A percentile compares a stretch with the other conserved stretches of the same genome.
These are phyloP conservation scores for Equus quagga DNA, from an alignment of 2,113 vertebrate genomes.

Conservation along the genomic window DNA sequence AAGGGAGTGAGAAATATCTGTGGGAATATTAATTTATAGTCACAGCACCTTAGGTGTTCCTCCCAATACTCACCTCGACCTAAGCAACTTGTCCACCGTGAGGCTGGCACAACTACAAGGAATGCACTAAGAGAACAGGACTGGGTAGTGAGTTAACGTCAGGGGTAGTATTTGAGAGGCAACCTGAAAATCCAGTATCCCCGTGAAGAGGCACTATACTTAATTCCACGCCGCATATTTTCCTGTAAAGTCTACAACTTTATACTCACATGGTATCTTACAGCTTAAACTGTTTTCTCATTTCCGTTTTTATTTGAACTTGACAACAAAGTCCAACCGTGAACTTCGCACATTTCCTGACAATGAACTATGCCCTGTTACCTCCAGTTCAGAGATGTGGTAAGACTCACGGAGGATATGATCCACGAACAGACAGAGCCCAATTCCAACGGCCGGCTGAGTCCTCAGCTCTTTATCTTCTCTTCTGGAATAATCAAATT, in stretches of 20 bases:
- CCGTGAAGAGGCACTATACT: background rate
- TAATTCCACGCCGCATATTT: background rate
- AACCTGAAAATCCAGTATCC: background rate
- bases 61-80: background rate
- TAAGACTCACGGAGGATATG: background rate
- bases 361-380: background rate
- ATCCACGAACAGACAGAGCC: background rate
- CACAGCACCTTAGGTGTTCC: background rate
- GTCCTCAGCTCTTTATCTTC: background rate
- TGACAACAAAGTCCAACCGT: background rate
- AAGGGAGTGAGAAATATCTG: background rate
- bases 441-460: background rate
- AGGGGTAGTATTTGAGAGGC: too few relatives aligned
- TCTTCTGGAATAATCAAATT: background rate
- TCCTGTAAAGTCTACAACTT: background rate
- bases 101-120: background rate
- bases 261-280: background rate
- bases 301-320: background rate
- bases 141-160: accelerated
- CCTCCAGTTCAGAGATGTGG: background rate
- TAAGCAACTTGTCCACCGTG: accelerated
- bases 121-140: accelerated
- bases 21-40: accelerated
- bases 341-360: background rate
- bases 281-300: background rate